Conservation (phyloP, 2,888 invertebrate genomes). For the Norana najaformis region DNA sequence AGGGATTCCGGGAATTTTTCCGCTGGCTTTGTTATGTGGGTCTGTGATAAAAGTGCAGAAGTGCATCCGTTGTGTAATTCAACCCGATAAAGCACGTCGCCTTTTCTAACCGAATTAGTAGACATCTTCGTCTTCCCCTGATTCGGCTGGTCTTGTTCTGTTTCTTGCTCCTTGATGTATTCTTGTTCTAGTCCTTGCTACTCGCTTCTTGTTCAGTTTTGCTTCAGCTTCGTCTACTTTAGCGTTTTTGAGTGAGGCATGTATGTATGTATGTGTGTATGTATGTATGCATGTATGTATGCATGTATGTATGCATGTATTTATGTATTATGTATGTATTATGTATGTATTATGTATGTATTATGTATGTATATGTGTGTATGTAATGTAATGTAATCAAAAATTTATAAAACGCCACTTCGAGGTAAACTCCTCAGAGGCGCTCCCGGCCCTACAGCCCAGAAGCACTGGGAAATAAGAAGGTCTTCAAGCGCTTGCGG, state of each 20-base stretch:
- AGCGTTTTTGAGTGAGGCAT: too few relatives aligned
- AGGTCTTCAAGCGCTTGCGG: too few relatives aligned
- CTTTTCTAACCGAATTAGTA: not conserved
- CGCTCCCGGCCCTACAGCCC: too few relatives aligned
- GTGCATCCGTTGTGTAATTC: constrained; percentile 5
- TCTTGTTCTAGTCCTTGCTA: not conserved
- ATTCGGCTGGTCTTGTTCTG: not conserved
- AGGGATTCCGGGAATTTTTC: not conserved
- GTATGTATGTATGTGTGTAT: too few relatives aligned
- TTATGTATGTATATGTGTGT: too few relatives aligned
- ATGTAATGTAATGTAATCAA: too few relatives aligned
- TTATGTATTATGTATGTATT: too few relatives aligned
- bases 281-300: not conserved
- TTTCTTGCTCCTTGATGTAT: not conserved
- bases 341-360: too few relatives aligned
- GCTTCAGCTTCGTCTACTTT: too few relatives aligned
- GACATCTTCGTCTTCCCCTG: not conserved
- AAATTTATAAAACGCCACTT: too few relatives aligned
- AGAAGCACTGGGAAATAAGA: too few relatives aligned
- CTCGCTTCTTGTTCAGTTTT: not conserved
- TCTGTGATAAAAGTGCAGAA: not conserved
- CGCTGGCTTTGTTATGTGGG: not conserved
- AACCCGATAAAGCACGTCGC: not conserved
- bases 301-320: not conserved
- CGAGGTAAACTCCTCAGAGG: too few relatives aligned